These are phyloP conservation scores for Scelioninae gen. 2 DNA, from an alignment of 2,888 invertebrate genomes.

Conservation along the genomic window DNA sequence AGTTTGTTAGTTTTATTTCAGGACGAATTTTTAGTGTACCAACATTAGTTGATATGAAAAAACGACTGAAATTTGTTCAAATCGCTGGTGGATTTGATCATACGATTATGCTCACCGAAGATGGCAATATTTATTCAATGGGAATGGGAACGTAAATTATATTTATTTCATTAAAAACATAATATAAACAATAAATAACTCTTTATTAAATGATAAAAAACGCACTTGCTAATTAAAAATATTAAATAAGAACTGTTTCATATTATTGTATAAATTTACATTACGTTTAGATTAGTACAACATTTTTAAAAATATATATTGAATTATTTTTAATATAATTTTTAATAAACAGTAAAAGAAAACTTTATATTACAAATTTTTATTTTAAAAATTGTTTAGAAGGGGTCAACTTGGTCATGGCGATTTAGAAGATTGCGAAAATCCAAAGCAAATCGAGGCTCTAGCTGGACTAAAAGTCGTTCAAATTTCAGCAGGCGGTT, in stretches of 20 bases:
- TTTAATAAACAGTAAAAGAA: slow-evolving; percentile 12
- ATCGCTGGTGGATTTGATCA: slow-evolving; percentile 90
- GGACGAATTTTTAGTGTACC: slow-evolving; percentile 82
- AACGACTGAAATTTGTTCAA: slow-evolving; percentile 78
- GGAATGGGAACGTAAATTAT: slow-evolving; percentile 86
- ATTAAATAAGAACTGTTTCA: no score
- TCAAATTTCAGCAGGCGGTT: slow-evolving; percentile 87
- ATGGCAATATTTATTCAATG: slow-evolving; percentile 87
- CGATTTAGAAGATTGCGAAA: slow-evolving; percentile 79
- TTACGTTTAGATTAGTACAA: no score
- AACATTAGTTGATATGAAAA: slow-evolving; percentile 77
- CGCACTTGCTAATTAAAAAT: no score
- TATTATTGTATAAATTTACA: no score
- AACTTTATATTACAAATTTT: no score
- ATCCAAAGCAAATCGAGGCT: slow-evolving; percentile 83
- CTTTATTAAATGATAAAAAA: no score
- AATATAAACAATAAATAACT: no score
- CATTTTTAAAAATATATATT: background rate
- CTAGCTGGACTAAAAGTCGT: slow-evolving; percentile 85
- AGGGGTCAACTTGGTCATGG: slow-evolving; percentile 92
- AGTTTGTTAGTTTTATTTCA: slow-evolving; percentile 44
- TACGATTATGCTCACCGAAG: slow-evolving; percentile 81
- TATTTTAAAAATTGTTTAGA: slow-evolving; percentile 69
- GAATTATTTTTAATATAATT: background rate
- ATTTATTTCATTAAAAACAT: background rate